Evolutionary conservation across 2,797 vertebrate genomes (phyloP).

Genomic region (Coccyzus lansbergi): DNA sequence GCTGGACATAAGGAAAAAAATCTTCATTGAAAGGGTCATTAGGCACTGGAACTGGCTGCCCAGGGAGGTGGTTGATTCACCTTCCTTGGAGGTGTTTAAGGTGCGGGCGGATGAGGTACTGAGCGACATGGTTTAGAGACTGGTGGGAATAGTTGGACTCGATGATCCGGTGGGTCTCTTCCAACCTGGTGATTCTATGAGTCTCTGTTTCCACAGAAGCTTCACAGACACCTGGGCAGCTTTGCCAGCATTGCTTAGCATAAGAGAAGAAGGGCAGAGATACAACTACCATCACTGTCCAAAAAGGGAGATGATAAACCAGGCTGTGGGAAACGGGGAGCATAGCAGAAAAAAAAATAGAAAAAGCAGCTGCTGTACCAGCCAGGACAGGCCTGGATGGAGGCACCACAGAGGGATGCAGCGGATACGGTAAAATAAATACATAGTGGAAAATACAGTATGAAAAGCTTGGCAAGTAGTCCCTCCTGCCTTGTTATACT

Average conservation of each 20-base stretch:
- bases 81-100: too few relatives aligned
- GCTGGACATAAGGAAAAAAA: too few relatives aligned
- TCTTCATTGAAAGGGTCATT: too few relatives aligned
- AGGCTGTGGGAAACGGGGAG: not conserved
- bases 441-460: not conserved
- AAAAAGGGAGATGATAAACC: not conserved
- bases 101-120: too few relatives aligned
- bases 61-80: too few relatives aligned
- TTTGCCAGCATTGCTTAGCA: not conserved
- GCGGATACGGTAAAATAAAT: not conserved
- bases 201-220: not conserved
- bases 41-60: too few relatives aligned
- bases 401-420: not conserved
- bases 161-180: too few relatives aligned
- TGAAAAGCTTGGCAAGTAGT: constrained; percentile 12
- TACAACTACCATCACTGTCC: not conserved
- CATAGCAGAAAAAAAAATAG: too few relatives aligned
- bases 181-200: too few relatives aligned
- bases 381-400: not conserved
- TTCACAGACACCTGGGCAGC: not conserved
- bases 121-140: too few relatives aligned
- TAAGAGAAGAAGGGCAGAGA: not conserved
- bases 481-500: constrained; percentile 36
- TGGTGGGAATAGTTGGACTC: too few relatives aligned
- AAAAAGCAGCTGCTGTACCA: not conserved